A percentile compares a stretch with the other conserved stretches of the same genome.
phyloP scores from a whole-genome alignment of 2,888 invertebrate genomes.

The Formica aserva region DNA sequence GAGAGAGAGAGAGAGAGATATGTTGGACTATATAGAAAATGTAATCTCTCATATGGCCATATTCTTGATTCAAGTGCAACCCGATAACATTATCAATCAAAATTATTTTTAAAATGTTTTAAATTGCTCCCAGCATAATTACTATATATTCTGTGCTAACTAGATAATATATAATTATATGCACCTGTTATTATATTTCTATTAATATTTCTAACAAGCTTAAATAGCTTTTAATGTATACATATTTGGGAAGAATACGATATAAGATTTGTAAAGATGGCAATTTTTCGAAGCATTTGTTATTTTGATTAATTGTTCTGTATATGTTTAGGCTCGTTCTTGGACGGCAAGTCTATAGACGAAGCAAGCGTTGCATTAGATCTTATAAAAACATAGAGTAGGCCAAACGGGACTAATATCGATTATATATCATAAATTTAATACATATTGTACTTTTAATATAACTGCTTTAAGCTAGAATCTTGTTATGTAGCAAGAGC shows the following conservation, averaged over 20 bases:
- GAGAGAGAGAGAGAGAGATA: not conserved
- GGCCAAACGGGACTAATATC: conserved; percentile 33
- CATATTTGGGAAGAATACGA: conserved; percentile 17
- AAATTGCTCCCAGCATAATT: conserved; percentile 45
- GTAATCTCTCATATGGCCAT: conserved; percentile 9
- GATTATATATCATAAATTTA: conserved; percentile 38
- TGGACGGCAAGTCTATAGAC: conserved; percentile 40
- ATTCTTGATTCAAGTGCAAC: conserved; percentile 11
- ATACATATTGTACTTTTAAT: conserved; percentile 28
- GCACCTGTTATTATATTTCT: conserved; percentile 41
- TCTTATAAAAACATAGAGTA: conserved; percentile 35
- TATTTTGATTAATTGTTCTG: conserved; percentile 49
- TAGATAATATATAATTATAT: conserved; percentile 37
- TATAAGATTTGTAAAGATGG: conserved; percentile 26
- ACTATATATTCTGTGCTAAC: conserved; percentile 21
- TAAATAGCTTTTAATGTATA: conserved; percentile 11
- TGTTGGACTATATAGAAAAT: conserved; percentile 38
- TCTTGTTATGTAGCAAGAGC: conserved; percentile 21
- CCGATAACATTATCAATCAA: conserved; percentile 13
- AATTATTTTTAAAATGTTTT: conserved; percentile 32
- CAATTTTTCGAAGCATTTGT: conserved; percentile 48
- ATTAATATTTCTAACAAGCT: conserved; percentile 5
- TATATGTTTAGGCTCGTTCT: conserved; percentile 40
- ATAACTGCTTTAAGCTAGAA: conserved; percentile 23
- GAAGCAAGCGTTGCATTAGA: conserved; percentile 37